Evolutionary conservation across 2,113 vertebrate genomes (phyloP).

Genomic region (Scomber scombrus): DNA sequence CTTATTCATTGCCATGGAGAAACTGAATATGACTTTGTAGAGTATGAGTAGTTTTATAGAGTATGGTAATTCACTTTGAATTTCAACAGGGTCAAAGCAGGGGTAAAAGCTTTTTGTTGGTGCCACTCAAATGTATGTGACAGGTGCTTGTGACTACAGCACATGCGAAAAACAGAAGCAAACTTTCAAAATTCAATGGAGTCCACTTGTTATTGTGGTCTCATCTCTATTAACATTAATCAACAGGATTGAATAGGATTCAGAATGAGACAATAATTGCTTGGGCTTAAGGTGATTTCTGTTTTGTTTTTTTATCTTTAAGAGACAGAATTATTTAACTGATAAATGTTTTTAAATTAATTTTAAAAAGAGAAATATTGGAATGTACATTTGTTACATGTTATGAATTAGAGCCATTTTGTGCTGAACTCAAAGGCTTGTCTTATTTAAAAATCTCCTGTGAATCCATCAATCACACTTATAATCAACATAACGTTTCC

Average conservation of each 20-base stretch:
- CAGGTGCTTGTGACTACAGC: slow-evolving; percentile 33
- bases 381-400: neutral
- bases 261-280: slow-evolving; percentile 1
- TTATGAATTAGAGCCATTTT: neutral
- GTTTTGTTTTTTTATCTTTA: neutral
- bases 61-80: slow-evolving; percentile 15
- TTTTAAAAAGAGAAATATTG: too few relatives aligned
- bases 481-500: neutral
- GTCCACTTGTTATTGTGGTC: neutral
- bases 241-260: neutral
- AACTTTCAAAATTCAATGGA: slow-evolving; percentile 18
- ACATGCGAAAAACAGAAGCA: slow-evolving; percentile 5
- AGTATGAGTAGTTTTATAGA: neutral
- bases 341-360: too few relatives aligned
- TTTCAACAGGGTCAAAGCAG: slow-evolving; percentile 27
- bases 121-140: slow-evolving; percentile 57
- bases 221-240: slow-evolving; percentile 3
- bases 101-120: slow-evolving; percentile 39
- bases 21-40: neutral
- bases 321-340: neutral
- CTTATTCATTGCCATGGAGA: slow-evolving; percentile 8
- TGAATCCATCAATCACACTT: neutral
- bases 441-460: neutral
- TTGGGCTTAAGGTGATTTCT: neutral
- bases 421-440: neutral